Conservation (phyloP, 2,888 invertebrate species). For the Isotomurus palustris region DNA sequence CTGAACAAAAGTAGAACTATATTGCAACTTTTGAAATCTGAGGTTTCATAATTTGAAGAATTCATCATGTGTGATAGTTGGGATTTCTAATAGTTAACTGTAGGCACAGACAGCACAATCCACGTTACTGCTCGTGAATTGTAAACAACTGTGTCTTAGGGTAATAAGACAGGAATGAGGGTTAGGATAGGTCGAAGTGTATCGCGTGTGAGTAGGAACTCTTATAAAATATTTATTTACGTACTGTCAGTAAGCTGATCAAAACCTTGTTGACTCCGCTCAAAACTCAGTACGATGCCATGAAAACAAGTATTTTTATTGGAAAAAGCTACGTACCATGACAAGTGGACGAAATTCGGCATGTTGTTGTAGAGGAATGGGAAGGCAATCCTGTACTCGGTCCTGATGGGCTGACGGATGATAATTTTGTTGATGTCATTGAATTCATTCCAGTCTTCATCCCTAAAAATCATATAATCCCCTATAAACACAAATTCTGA, state of each 20-base stretch:
- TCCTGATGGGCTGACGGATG: slow-evolving; percentile 95
- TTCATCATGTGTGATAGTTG: too few species aligned
- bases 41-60: too few species aligned
- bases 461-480: slow-evolving; percentile 58
- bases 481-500: neutral
- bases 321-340: slow-evolving; percentile 76
- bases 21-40: neutral
- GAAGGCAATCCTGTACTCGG: slow-evolving; percentile 98
- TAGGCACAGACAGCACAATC: slow-evolving; percentile 20
- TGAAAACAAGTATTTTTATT: too few species aligned
- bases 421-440: slow-evolving; percentile 99
- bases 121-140: neutral
- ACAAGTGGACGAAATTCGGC: slow-evolving; percentile 96
- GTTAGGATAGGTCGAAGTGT: neutral
- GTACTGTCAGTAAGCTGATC: slow-evolving; percentile 28
- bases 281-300: slow-evolving; percentile 31
- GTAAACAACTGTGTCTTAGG: neutral
- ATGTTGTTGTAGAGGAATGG: slow-evolving; percentile 98
- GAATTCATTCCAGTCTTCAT: slow-evolving; percentile 99
- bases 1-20: slow-evolving; percentile 53
- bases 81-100: too few species aligned
- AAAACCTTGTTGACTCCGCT: slow-evolving; percentile 10
- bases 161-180: neutral
- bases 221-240: slow-evolving; percentile 16
- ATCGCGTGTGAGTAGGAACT: neutral